These are phyloP conservation scores for Melanotus villosus DNA, from an alignment of 2,888 invertebrate species.

Conservation along the genomic window DNA sequence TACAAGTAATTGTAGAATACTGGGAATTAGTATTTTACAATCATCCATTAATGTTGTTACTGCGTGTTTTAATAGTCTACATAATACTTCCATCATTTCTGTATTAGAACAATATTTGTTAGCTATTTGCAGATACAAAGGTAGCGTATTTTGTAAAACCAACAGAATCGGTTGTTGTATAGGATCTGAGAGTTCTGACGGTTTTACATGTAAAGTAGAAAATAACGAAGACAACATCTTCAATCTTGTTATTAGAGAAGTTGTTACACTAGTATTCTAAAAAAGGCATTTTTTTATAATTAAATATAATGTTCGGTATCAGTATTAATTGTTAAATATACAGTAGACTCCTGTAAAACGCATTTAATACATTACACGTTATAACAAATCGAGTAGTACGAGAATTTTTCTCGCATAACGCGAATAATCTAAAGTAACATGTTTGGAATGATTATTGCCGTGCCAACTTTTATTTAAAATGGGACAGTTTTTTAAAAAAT, in stretches of 20 bases:
- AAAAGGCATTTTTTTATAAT: constrained; percentile 5
- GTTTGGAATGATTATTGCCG: too few relatives aligned
- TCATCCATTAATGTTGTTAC: constrained; percentile 81
- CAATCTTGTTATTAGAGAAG: constrained; percentile 74
- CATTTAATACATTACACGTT: too few relatives aligned
- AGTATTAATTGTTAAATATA: too few relatives aligned
- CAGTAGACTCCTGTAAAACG: too few relatives aligned
- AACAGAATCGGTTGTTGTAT: constrained; percentile 72
- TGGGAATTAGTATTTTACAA: constrained; percentile 77
- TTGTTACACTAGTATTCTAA: constrained; percentile 69
- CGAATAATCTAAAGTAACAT: too few relatives aligned
- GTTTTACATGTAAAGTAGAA: constrained; percentile 71
- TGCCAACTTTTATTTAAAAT: too few relatives aligned
- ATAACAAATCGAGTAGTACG: too few relatives aligned
- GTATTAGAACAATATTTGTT: constrained; percentile 76
- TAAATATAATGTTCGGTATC: too few relatives aligned
- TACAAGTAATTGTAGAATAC: constrained; percentile 77
- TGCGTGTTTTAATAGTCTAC: constrained; percentile 81
- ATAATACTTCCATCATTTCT: constrained; percentile 79
- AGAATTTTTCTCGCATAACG: too few relatives aligned
- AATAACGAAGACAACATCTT: constrained; percentile 76
- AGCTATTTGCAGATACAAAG: constrained; percentile 74
- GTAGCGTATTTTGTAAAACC: constrained; percentile 75
- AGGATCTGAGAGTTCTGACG: constrained; percentile 40
- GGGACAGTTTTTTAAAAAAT: too few relatives aligned